Evolutionary conservation across 2,113 vertebrate genomes (phyloP), one percentile per base, ranked within the genome.

Genomic region (Embiotoca jacksoni): DNA sequence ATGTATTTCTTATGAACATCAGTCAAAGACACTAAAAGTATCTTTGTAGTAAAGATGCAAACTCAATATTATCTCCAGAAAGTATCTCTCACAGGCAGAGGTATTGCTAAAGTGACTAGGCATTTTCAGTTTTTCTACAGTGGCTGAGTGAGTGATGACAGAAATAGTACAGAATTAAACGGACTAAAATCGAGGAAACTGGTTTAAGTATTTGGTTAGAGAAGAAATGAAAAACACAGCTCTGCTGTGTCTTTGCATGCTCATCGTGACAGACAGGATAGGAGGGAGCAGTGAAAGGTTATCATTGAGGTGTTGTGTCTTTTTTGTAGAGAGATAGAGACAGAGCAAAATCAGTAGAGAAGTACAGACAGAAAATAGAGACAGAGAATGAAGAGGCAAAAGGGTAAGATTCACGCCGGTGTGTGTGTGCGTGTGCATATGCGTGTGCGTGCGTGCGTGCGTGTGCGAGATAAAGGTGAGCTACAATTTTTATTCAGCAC

Each of bases 241-340:
- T 52, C 31, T 56, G 50, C 9, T 35, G 23, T 39, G 31, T 56
- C 23, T 63, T 55, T 69, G n/a, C 30, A 37, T 46, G 15, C 23
- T 23, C 23, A 23, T 23, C 23, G 23, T 23, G 23, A 23, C 9
- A 30, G 30, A 64, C 6, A 44, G 57, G 14, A 6, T 33, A 68
- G 50, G 53, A 60, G 58, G 36, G 10, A 13, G 10, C 37, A 61
- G 23, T 46, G 47, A 65, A 67, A 67, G 65, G 72, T 80, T 83
- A 68, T 79, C 76, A 23, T 49, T 46, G 53, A 63, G 52, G 16
- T 67, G 8, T 53, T 71, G 68, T 58, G 61, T 72, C 50, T 82
- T 30, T 55, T 54, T 69, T 67, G 60, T 46, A 47, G 56, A 64
- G 56, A 55, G 67, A 73, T 23, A 6, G 50, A 80, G 67, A 54